phyloP scores from a whole-genome alignment of 2,888 invertebrate species.

The Pseudeuparius sepicola region DNA sequence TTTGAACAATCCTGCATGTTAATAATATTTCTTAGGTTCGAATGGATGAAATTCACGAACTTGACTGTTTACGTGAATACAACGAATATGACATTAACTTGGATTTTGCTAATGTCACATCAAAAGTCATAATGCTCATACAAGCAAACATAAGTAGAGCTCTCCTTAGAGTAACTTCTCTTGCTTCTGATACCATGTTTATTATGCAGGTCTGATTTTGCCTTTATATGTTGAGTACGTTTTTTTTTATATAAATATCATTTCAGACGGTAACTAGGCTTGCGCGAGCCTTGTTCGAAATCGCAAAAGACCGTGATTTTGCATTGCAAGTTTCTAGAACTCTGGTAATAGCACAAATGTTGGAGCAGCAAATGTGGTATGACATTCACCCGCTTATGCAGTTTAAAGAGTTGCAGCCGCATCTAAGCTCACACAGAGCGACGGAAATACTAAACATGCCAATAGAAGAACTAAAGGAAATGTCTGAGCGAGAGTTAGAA shows the following conservation, averaged over 20 bases:
- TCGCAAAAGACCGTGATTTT: conserved; percentile 70
- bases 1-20: no score
- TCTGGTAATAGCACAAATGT: conserved; percentile 81
- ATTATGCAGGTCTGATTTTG: conserved; percentile 62
- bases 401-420: conserved; percentile 56
- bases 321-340: conserved; percentile 80
- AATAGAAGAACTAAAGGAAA: conserved; percentile 71
- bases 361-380: conserved; percentile 88
- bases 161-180: conserved; percentile 69
- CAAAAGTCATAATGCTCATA: conserved; percentile 91
- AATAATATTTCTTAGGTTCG: conserved; percentile 52
- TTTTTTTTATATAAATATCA: conserved; percentile 21
- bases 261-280: conserved; percentile 83
- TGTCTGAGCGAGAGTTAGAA: conserved; percentile 82
- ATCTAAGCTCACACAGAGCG: conserved; percentile 69
- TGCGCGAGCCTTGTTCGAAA: conserved; percentile 86
- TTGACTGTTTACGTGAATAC: conserved; percentile 65
- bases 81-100: conserved; percentile 73
- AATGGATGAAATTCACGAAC: conserved; percentile 88
- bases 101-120: conserved; percentile 80
- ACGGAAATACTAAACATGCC: conserved; percentile 68
- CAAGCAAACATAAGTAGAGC: conserved; percentile 82
- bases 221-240: background rate
- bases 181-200: conserved; percentile 82
- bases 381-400: conserved; percentile 79